Conservation (phyloP, 2,888 invertebrate species). For the Tetragnatha montana region DNA sequence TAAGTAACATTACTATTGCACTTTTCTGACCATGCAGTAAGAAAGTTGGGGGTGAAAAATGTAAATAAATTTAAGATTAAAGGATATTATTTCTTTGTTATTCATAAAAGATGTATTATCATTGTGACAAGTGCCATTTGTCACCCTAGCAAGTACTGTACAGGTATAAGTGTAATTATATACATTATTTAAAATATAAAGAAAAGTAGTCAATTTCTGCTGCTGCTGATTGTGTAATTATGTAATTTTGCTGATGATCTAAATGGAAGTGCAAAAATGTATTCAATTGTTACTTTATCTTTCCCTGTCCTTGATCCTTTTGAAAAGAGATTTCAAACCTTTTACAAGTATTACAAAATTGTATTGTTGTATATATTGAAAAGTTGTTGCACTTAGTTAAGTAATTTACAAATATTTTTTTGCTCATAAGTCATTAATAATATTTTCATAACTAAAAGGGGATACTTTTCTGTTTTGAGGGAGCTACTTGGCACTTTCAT, state of each 20-base stretch:
- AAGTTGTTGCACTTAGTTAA: no score
- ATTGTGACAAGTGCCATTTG: not conserved
- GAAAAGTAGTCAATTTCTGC: not conserved
- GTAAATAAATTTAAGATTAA: conserved; percentile 15
- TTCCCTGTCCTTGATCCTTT: not conserved
- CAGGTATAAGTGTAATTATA: conserved; percentile 18
- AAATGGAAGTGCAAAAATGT: not conserved
- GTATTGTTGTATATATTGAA: no score
- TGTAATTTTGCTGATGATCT: not conserved
- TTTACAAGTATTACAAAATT: not conserved
- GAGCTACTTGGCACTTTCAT: no score
- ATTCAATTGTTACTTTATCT: not conserved
- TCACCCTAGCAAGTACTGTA: conserved; percentile 11
- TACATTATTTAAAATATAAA: conserved; percentile 11
- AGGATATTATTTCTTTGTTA: not conserved
- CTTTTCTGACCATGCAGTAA: not conserved
- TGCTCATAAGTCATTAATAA: no score
- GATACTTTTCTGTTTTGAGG: no score
- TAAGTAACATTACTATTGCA: not conserved
- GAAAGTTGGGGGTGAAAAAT: not conserved
- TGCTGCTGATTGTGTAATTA: not conserved
- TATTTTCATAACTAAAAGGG: no score
- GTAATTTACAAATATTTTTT: no score
- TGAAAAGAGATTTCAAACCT: not conserved
- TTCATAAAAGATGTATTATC: not conserved